Evolutionary conservation across 2,113 vertebrate species (phyloP), one percentile per base, ranked within the genome.

Genomic region (Erythrolamprus reginae): DNA sequence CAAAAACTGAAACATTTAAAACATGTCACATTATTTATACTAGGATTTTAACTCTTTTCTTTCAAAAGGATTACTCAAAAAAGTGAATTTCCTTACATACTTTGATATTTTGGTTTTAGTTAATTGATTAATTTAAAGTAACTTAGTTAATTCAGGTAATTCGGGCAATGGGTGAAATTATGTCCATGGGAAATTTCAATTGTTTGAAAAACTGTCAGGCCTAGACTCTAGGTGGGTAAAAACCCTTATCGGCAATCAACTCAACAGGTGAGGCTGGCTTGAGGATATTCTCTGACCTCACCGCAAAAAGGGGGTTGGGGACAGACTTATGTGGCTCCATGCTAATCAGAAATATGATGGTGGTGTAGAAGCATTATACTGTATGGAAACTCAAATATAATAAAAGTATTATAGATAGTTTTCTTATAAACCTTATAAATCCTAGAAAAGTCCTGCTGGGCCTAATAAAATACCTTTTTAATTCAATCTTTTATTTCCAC

Each of bases 271-370:
- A n/a, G n/a, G n/a, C n/a, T n/a, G n/a, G n/a, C n/a, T n/a, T n/a
- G n/a, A n/a, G n/a, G n/a, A n/a, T n/a, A n/a, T n/a, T n/a, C n/a
- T n/a, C n/a, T n/a, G n/a, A n/a, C n/a, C n/a, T n/a, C n/a, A n/a
- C n/a, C n/a, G n/a, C n/a, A n/a, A n/a, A n/a, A n/a, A n/a, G n/a
- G n/a, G n/a, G n/a, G n/a, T n/a, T n/a, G n/a, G n/a, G n/a, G n/a
- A n/a, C n/a, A n/a, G n/a, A n/a, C n/a, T n/a, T n/a, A n/a, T n/a
- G n/a, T n/a, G n/a, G n/a, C n/a, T n/a, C 10, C 38, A 89, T 9
- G 15, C 3, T 1, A 24, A 15, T 8, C 0, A 0, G 5, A 9
- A 21, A 2, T 53, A 21, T 42, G 3, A 4, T 47, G 8, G 4
- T 21, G 1, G 56, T 33, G 19, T 65, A 15, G 38, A 15, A 82